phyloP scores from a whole-genome alignment of 2,113 vertebrate genomes.

The Hippocampus comes region DNA sequence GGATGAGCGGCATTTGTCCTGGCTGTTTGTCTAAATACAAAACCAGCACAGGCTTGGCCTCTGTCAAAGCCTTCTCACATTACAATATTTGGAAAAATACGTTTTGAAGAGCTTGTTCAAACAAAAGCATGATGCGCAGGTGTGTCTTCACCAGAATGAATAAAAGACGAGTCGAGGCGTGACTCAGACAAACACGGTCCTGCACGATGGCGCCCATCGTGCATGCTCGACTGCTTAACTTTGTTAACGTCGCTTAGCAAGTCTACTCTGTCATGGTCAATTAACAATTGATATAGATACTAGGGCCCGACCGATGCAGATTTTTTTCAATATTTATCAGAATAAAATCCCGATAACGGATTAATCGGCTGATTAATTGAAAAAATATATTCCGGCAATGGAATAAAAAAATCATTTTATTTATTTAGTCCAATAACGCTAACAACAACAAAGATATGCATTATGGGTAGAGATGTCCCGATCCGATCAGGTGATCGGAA shows the following conservation, averaged over 20 bases:
- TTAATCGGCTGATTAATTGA: too few species aligned
- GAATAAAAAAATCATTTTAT: too few species aligned
- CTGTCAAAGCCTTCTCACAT: slow-evolving; percentile 23
- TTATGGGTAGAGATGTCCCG: too few species aligned
- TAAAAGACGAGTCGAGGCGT: slow-evolving; percentile 25
- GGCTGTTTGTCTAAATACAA: slow-evolving; percentile 17
- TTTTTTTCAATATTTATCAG: too few species aligned
- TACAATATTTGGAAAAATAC: slow-evolving; percentile 14
- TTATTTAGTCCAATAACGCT: too few species aligned
- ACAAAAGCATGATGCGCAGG: slow-evolving; percentile 51
- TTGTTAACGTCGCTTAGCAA: neutral
- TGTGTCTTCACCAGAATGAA: slow-evolving; percentile 37
- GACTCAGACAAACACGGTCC: slow-evolving; percentile 39
- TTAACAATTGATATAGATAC: too few species aligned
- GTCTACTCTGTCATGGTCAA: too few species aligned
- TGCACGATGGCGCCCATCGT: neutral
- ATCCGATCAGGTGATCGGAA: too few species aligned
- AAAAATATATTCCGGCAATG: too few species aligned
- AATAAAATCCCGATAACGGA: too few species aligned
- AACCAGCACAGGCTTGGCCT: neutral
- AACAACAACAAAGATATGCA: too few species aligned
- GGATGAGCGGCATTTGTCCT: slow-evolving; percentile 1
- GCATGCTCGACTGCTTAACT: neutral
- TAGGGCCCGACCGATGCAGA: too few species aligned
- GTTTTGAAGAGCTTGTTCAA: slow-evolving; percentile 42